Base-by-base conservation (phyloP, 2,113 vertebrate genomes). In the Campylorhamphus procurvoides region DNA sequence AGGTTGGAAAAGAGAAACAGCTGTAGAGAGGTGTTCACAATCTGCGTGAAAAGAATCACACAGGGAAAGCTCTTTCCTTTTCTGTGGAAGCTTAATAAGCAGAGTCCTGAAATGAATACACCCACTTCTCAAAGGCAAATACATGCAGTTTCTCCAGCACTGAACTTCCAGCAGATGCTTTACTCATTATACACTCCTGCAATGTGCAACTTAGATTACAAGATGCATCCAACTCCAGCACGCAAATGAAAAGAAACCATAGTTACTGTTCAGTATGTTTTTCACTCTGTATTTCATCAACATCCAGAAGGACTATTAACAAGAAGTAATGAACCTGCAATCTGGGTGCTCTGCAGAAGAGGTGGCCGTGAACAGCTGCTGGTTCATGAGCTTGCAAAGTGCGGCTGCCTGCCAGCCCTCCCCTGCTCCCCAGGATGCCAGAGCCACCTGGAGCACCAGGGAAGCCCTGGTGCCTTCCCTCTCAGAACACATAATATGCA, bases 341-440 rank as follows among this genome's bases (percentile, higher is more conserved):
- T 39, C 56, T 87, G 78, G n/a, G 49, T 66, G 27, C 24, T 89
- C 25, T 76, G 62, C 81, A 89, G 62, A 95, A 59, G 49, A 71
- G n/a, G 14, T 31, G 47, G 29, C 56, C 3, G 1, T 44, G 77
- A 89, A 59, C 31, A 84, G 72, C 35, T 59, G 76, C 56, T 84
- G n/a, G 13, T n/a, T 63, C 35, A 19, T 18, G 53, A 74, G 37
- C 28, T 35, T 68, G 63, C 25, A 29, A 83, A 86, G 63, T 4
- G 1, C 14, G 0, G 1, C 40, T 73, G 53, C 62, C n/a, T 56
- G 22, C 2, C 0, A 0, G 33, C 27, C 55, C n/a, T 33, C 18
- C 25, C 31, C 69, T 60, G 53, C 53, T 50, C 37, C 47, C 25
- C 4, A 1, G 53, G 49, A 84, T 14, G n/a, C 69, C 5, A 4